These are phyloP conservation scores for Subacronicta megacephala DNA, from an alignment of 2,888 invertebrate species.

Conservation along the genomic window DNA sequence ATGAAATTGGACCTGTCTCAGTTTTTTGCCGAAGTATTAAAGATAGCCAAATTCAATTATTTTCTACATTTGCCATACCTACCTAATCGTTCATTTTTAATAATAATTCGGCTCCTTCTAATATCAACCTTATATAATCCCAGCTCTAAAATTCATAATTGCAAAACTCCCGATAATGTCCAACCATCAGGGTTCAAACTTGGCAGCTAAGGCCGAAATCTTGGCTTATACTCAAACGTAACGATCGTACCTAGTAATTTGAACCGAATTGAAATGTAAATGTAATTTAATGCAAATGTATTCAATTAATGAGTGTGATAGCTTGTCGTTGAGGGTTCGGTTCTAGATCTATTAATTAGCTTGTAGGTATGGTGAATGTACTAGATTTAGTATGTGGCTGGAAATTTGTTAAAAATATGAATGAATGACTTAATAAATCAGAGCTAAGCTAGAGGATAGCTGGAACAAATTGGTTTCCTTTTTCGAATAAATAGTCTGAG, in stretches of 20 bases:
- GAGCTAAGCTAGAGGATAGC: too few relatives aligned
- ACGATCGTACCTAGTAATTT: constrained; percentile 56
- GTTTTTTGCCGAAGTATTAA: too few relatives aligned
- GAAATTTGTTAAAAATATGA: background rate
- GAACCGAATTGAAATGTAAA: constrained; percentile 69
- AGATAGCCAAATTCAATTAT: too few relatives aligned
- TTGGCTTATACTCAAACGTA: constrained; percentile 42
- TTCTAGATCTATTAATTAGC: constrained; percentile 54
- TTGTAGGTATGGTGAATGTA: constrained; percentile 8
- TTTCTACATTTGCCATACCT: too few relatives aligned
- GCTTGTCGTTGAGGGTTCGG: constrained; percentile 36
- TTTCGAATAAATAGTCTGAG: too few relatives aligned
- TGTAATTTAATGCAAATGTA: constrained; percentile 72
- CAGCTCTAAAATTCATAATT: constrained; percentile 18
- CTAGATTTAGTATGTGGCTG: constrained; percentile 8
- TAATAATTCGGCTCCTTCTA: too few relatives aligned
- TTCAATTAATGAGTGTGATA: constrained; percentile 67
- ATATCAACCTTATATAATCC: constrained; percentile 12
- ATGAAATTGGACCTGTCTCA: too few relatives aligned
- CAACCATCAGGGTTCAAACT: constrained; percentile 29
- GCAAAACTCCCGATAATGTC: constrained; percentile 24
- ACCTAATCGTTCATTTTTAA: too few relatives aligned
- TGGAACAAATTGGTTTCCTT: too few relatives aligned
- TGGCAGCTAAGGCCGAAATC: constrained; percentile 27
- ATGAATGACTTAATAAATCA: too few relatives aligned